These are phyloP conservation scores for Ridgeia piscesae DNA, from an alignment of 1,140 invertebrate genomes.

Conservation along the genomic window DNA sequence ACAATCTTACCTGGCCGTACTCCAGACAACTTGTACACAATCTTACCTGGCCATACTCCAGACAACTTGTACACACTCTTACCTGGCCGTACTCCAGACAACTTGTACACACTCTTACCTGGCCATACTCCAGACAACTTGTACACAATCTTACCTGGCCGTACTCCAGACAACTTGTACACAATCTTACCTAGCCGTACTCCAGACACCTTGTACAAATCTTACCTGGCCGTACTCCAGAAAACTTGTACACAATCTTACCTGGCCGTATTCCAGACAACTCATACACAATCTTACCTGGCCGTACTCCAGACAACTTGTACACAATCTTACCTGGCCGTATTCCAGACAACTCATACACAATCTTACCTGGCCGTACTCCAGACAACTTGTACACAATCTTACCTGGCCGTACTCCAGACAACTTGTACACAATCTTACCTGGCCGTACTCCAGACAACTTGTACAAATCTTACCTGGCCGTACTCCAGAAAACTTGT, in stretches of 20 bases:
- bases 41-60: no score
- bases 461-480: no score
- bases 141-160: conserved; percentile 51
- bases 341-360: no score
- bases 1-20: conserved; percentile 53
- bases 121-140: no score
- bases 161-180: conserved; percentile 55
- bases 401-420: no score
- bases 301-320: conserved; percentile 54
- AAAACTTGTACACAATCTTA: conserved; percentile 59
- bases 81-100: conserved; percentile 56
- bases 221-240: conserved; percentile 56
- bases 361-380: conserved; percentile 53
- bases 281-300: conserved; percentile 49
- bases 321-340: no score
- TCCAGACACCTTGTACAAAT: no score
- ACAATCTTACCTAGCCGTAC: no score
- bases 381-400: conserved; percentile 59
- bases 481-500: no score
- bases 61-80: conserved; percentile 34
- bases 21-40: conserved; percentile 58
- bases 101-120: conserved; percentile 60
- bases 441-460: conserved; percentile 56
- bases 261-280: no score
- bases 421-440: conserved; percentile 37